Evolutionary conservation across 2,113 vertebrate species (phyloP), one percentile per base, ranked within the genome.

Genomic region (Pyxicephalus adspersus): DNA sequence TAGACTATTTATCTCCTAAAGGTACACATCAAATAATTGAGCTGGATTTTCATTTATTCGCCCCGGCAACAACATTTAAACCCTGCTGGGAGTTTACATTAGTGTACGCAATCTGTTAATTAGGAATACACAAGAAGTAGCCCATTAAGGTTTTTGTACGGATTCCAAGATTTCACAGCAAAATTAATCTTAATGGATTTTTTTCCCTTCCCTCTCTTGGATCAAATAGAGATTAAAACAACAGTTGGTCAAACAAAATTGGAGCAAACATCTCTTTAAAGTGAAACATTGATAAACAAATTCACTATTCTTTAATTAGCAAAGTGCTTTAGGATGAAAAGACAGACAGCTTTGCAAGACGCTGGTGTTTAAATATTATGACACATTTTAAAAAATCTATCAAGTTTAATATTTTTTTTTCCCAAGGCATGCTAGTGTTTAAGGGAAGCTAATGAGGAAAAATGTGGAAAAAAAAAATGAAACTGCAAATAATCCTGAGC

Each of bases 111-210:
- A 88, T 86, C 74, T 81, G 54, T 84, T 89, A 84, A 85, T 87
- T 87, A 86, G 77, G 85, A 89, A 87, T 65, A 85, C 79, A 76
- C 80, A 84, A 64, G 80, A 74, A 58, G 78, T 66, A 71, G 64
- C 50, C 71, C 83, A 80, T 63, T 85, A 88, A 85, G 58, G 23
- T 51, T 82, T 71, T 67, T 88, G 78, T 83, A 86, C 84, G 65
- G 29, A 76, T 83, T 88, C 76, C 64, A 83, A 86, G 83, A 64
- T 83, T 83, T 73, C 73, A 79, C 68, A 61, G 78, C 73, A 85
- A 86, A 87, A 88, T 86, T 83, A 88, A 88, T 83, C 81, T 88
- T 83, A 86, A 86, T 84, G 77, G 66, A 83, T 80, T 82, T 85
- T 70, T 80, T 55, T 64, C 8, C 38, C 38, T 45, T 45, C 38